Evolutionary conservation across 2,797 vertebrate genomes (phyloP).

Genomic region (Acipenser ruthenus): DNA sequence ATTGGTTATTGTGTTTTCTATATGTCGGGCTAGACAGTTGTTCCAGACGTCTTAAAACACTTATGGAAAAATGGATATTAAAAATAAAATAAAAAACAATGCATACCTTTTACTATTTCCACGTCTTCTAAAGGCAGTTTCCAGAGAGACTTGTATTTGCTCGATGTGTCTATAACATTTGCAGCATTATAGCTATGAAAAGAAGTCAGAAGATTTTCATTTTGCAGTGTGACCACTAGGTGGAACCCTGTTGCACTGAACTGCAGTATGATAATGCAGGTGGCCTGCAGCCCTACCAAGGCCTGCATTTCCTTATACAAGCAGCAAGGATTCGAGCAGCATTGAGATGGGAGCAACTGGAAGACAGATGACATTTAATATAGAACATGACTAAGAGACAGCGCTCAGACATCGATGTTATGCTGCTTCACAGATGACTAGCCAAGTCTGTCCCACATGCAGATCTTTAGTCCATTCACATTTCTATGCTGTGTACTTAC

Average conservation of each 20-base stretch:
- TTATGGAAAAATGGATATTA: no score
- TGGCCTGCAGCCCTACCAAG: neutral
- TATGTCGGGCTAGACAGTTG: no score
- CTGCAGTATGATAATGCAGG: neutral
- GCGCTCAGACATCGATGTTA: no score
- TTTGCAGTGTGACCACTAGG: neutral
- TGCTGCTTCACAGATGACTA: no score
- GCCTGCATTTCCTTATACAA: slow-evolving; percentile 6
- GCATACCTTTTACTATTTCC: slow-evolving; percentile 88
- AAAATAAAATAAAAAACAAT: neutral
- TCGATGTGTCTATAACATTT: slow-evolving; percentile 89
- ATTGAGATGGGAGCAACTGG: neutral
- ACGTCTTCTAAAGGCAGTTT: slow-evolving; percentile 87
- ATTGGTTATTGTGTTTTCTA: no score
- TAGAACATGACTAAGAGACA: no score
- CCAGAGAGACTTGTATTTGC: slow-evolving; percentile 98
- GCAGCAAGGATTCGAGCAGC: neutral
- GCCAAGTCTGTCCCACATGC: neutral
- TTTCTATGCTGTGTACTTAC: slow-evolving; percentile 50
- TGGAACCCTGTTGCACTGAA: neutral
- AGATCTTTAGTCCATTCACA: no score
- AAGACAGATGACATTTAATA: neutral
- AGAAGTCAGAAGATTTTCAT: neutral
- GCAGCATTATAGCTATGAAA: slow-evolving; percentile 78
- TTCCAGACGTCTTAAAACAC: no score